These are phyloP conservation scores for Prenolepis imparis DNA, from an alignment of 2,888 invertebrate species.

Conservation along the genomic window DNA sequence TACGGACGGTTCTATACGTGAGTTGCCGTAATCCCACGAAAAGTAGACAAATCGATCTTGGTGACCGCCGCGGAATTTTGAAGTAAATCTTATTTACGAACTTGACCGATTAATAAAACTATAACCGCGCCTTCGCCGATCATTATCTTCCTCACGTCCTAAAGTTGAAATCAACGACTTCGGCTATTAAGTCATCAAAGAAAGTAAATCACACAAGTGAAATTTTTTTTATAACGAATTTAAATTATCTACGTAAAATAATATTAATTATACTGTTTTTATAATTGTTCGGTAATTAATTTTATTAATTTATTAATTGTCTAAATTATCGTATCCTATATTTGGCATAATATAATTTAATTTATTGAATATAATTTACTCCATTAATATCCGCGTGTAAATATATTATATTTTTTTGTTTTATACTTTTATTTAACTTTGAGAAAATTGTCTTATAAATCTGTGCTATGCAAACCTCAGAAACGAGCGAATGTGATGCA, in stretches of 20 bases:
- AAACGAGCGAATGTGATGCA: background rate
- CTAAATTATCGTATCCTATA: background rate
- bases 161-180: conserved; percentile 58
- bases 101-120: conserved; percentile 81
- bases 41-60: conserved; percentile 70
- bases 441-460: conserved; percentile 11
- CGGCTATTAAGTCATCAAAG: conserved; percentile 22
- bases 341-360: background rate
- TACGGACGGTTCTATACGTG: conserved; percentile 51
- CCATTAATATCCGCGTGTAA: background rate
- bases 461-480: background rate
- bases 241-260: background rate
- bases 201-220: background rate
- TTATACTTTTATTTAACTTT: background rate
- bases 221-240: background rate
- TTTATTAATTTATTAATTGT: background rate
- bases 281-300: background rate
- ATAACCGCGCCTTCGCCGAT: conserved; percentile 74
- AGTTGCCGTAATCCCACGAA: conserved; percentile 63
- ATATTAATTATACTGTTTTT: background rate
- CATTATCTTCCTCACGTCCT: conserved; percentile 72
- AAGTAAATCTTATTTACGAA: conserved; percentile 78
- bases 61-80: conserved; percentile 61
- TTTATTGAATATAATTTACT: background rate
- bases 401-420: background rate